Evolutionary conservation across 2,888 invertebrate genomes (phyloP), one percentile per base, ranked within the genome.

Genomic region (Autographa pulchrina): DNA sequence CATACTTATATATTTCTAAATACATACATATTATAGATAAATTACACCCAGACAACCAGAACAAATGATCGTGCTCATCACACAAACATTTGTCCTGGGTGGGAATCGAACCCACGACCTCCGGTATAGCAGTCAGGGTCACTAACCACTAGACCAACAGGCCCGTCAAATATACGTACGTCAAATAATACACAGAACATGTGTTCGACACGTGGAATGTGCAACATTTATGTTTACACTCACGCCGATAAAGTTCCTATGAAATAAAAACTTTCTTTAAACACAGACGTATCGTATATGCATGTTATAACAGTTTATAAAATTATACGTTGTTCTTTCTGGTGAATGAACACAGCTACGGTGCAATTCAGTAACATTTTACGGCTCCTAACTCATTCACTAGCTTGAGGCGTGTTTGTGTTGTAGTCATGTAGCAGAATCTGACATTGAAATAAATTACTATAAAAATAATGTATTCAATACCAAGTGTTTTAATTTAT

Each of bases 361-460:
- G 69, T 60, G 61, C 68, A 69, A 80, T 61, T 78, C 72, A 80
- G 86, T 85, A 76, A 60, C 83, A 83, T 86, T 79, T 86, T 86
- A 86, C 66, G 68, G 80, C 76, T 74, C 73, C 81, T 63, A 64
- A 70, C 70, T 81, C 84, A 84, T 85, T 85, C 78, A 84, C 68
- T 71, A 75, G 69, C 18, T 35, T 72, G 61, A 38, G 63, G 70
- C 65, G 69, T 77, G 71, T n/a, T 65, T n/a, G 65, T 65, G 77
- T 76, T 8, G 77, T 38, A 48, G 77, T 66, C 7, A 32, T 1
- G 8, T 16, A 0, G 25, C 0, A 0, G 0, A 62, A 64, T 0
- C 25, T 14, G 71, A 0, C 20, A 43, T 0, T 65, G 63, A 0
- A 0, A 0, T 8, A 67, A 52, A 32, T 31, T 5, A 8, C 61